Conservation (phyloP, 2,113 vertebrate genomes). For the Cyprichromis sp. region DNA sequence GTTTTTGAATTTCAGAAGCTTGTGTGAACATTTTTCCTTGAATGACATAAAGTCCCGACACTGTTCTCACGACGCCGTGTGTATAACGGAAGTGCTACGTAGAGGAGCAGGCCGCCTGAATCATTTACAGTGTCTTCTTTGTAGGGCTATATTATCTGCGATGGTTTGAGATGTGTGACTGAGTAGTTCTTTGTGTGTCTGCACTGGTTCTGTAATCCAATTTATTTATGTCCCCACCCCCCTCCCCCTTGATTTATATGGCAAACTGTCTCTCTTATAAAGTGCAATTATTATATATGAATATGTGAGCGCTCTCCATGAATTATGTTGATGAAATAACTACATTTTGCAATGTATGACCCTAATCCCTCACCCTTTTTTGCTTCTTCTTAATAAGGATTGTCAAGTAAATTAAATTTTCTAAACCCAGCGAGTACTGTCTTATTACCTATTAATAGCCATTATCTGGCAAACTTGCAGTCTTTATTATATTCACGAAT, state of each 20-base stretch:
- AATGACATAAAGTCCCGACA: constrained; percentile 7
- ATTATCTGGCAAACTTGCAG: not conserved
- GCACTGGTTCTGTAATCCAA: constrained; percentile 49
- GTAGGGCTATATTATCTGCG: constrained; percentile 53
- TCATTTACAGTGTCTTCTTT: constrained; percentile 25
- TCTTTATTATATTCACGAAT: constrained; percentile 2
- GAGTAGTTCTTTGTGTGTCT: constrained; percentile 38
- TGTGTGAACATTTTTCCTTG: not conserved
- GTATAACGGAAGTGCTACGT: constrained; percentile 13
- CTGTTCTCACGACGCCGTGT: not conserved
- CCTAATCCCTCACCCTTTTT: constrained; percentile 51
- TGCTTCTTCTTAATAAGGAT: constrained; percentile 67
- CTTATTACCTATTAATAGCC: not conserved
- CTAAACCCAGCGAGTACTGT: constrained; percentile 40
- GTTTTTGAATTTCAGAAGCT: not conserved
- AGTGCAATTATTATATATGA: constrained; percentile 75
- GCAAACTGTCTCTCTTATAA: constrained; percentile 66
- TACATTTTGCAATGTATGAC: constrained; percentile 65
- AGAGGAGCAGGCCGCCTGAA: constrained; percentile 8
- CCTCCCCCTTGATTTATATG: constrained; percentile 36
- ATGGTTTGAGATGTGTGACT: constrained; percentile 27
- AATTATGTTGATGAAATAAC: constrained; percentile 58
- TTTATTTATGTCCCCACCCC: constrained; percentile 45
- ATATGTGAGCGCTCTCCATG: constrained; percentile 58
- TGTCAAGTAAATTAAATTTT: constrained; percentile 75